These are phyloP conservation scores for Thomomys bottae DNA, from an alignment of 2,113 vertebrate species.

Conservation along the genomic window DNA sequence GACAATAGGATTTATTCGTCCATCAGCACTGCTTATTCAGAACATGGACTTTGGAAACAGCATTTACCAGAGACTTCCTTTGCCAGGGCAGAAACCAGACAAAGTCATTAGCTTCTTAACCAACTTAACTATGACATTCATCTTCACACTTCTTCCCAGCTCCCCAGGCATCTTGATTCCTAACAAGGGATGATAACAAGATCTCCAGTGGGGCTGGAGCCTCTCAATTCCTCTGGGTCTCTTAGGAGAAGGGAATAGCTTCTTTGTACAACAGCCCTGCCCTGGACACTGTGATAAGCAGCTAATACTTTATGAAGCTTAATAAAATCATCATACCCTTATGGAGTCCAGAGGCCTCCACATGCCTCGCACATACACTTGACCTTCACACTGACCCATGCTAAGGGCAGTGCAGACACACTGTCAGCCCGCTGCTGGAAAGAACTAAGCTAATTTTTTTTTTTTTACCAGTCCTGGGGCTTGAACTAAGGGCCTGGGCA, in stretches of 20 bases:
- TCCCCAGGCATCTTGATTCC: conserved; percentile 32
- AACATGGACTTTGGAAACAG: background rate
- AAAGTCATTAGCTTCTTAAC: background rate
- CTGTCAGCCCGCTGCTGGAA: background rate
- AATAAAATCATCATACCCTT: conserved; percentile 28
- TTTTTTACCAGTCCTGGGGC: too few species aligned
- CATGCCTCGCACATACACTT: background rate
- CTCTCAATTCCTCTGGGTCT: background rate
- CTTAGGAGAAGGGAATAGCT: background rate
- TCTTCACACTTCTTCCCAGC: background rate
- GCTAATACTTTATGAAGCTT: background rate
- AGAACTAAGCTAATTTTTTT: too few species aligned
- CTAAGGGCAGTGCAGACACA: too few species aligned
- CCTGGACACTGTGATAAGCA: conserved; percentile 38
- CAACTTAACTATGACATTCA: background rate
- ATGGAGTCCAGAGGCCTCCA: background rate
- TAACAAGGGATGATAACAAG: background rate
- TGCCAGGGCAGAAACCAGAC: background rate
- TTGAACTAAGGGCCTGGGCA: too few species aligned
- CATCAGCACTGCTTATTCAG: background rate
- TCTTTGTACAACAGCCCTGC: conserved; percentile 8
- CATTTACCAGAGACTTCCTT: background rate
- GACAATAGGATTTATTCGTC: background rate
- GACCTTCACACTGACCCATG: background rate
- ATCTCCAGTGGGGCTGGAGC: background rate